Base-by-base conservation (phyloP, 2,797 vertebrate species). In the Acanthopagrus latus region DNA sequence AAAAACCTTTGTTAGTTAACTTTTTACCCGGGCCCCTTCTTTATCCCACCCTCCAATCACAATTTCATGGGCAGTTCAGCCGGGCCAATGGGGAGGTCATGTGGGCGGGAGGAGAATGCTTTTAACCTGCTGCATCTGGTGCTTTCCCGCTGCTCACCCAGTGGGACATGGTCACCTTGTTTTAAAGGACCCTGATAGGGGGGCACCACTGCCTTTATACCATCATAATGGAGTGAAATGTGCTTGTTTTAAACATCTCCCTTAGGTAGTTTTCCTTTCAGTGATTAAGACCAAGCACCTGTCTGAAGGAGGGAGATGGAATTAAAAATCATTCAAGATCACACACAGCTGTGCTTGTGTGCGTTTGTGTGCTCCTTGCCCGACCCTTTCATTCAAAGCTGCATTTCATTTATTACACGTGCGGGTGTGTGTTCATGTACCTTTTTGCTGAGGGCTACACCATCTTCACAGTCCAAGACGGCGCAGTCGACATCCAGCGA, bases 381-480 rank as follows among this genome's bases (percentile, higher is more conserved):
- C 64, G 48, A 63, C 43, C 43, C 48, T 6, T 58, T 78, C 38
- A 25, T 21, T 51, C 5, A 3, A 71, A 29, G 69, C 44, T 33
- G 63, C 17, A 47, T 73, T 76, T 80, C n/a, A 69, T 82, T 76
- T 38, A 79, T 13, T 16, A 63, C 23, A 20, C 23, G 27, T 66
- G 57, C 57, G 60, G 83, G 23, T 75, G 80, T 78, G 75, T 64
- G 0, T 84, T 74, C 78, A 5, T 56, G 71, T 95, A 99, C 97
- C 97, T 99, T 99, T 92, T 96, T 97, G 92, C 94, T 98, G 77
- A 97, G 93, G 85, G 97, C 98, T 76, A 99, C 98, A 0, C 98
- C 98, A 58, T 99, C 98, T 91, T 99, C 98, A 65, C 98, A 99
- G 93, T 99, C 98, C n/a, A 99, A 89, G 74, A 99, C 97, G 0